phyloP scores from a whole-genome alignment of 2,113 vertebrate species.

The Sigmodon hispidus region DNA sequence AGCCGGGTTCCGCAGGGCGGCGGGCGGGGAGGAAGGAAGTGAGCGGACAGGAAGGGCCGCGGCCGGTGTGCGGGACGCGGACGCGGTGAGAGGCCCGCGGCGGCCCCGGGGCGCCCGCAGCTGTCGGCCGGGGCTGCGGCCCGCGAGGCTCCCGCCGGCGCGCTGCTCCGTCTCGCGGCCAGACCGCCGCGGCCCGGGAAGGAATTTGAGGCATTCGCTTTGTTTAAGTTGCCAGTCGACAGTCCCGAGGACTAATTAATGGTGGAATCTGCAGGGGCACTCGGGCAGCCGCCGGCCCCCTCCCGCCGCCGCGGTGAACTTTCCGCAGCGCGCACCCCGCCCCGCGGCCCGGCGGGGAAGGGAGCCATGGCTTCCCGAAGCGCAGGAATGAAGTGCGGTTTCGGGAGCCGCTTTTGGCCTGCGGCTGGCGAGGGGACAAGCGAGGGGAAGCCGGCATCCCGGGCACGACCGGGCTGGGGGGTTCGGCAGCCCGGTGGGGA shows the following conservation, averaged over 20 bases:
- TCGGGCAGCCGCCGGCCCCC: conserved; percentile 35
- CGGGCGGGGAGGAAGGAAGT: conserved; percentile 79
- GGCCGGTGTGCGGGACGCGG: conserved; percentile 42
- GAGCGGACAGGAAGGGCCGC: conserved; percentile 79
- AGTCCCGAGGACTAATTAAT: conserved; percentile 81
- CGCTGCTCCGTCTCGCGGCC: conserved; percentile 65
- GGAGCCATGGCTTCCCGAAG: conserved; percentile 72
- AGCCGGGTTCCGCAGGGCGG: conserved; percentile 60
- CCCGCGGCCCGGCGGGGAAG: conserved; percentile 29
- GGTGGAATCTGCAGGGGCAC: conserved; percentile 80
- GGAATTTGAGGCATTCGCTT: conserved; percentile 87
- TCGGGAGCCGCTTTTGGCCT: conserved; percentile 49
- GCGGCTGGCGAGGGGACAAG: conserved; percentile 29
- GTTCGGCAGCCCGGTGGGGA: neutral
- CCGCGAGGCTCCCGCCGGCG: conserved; percentile 63
- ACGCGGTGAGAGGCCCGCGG: neutral
- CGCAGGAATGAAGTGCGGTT: conserved; percentile 74
- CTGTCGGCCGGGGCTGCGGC: neutral
- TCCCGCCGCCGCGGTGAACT: conserved; percentile 69
- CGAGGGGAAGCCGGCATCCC: conserved; percentile 17
- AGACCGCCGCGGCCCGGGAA: conserved; percentile 80
- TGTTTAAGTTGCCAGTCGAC: conserved; percentile 83
- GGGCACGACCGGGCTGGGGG: neutral
- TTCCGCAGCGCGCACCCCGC: conserved; percentile 72
- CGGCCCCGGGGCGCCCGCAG: neutral